phyloP scores from a whole-genome alignment of 1,140 invertebrate genomes.

The Babylonia areolata region DNA sequence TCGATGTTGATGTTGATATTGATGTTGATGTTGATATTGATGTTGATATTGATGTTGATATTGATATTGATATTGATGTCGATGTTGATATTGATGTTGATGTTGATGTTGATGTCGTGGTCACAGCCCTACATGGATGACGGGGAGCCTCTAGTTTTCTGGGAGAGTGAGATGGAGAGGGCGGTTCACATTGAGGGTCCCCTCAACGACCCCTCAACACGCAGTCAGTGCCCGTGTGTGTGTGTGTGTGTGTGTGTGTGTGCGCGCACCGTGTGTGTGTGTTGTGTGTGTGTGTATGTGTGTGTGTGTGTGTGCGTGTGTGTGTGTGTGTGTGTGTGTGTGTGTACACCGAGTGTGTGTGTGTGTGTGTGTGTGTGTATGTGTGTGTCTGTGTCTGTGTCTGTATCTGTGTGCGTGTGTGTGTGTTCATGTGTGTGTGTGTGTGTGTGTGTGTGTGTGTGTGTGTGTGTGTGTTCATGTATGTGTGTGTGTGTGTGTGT shows the following conservation, averaged over 20 bases:
- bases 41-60: too few species aligned
- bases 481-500: neutral
- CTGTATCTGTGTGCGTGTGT: neutral
- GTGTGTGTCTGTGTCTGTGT: neutral
- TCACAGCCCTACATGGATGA: conserved; percentile 57
- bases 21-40: too few species aligned
- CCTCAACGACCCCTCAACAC: conserved; percentile 48
- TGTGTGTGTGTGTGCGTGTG: neutral
- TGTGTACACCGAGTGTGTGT: neutral
- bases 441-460: neutral
- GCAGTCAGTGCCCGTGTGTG: conserved; percentile 27
- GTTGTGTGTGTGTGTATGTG: neutral
- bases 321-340: neutral
- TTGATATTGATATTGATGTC: too few species aligned
- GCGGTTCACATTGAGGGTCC: conserved; percentile 50
- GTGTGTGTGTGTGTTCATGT: neutral
- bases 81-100: too few species aligned
- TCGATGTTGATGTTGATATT: too few species aligned
- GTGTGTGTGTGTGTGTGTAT: neutral
- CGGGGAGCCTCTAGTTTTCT: conserved; percentile 53
- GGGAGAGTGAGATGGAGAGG: conserved; percentile 53
- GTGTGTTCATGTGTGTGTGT: neutral
- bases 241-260: neutral
- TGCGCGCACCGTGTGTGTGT: neutral
- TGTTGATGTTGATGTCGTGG: neutral